Evolutionary conservation across 1,140 invertebrate genomes (phyloP).

Genomic region (Lethrus apterus): DNA sequence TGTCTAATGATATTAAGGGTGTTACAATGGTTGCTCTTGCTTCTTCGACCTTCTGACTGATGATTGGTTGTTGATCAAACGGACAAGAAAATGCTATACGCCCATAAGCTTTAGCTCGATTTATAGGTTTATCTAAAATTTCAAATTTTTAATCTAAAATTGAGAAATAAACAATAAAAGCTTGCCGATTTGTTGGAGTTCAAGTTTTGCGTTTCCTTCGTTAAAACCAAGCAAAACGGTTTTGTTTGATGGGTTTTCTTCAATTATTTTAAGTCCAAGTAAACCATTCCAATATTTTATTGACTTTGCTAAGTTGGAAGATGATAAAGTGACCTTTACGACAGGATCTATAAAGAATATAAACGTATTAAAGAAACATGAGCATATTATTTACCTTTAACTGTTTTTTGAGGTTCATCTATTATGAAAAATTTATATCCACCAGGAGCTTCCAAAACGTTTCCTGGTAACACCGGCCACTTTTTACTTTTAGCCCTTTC

Average conservation of each 20-base stretch:
- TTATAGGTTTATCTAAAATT: conserved; percentile 53
- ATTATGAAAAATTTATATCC: conserved; percentile 83
- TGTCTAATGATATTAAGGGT: conserved; percentile 82
- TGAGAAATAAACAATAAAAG: conserved; percentile 18
- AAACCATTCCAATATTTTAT: conserved; percentile 77
- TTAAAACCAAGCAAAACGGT: conserved; percentile 61
- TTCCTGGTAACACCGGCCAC: conserved; percentile 51
- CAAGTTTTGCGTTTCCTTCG: conserved; percentile 67
- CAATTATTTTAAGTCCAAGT: conserved; percentile 64
- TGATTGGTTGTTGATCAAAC: conserved; percentile 58
- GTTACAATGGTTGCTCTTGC: conserved; percentile 74
- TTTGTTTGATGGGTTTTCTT: conserved; percentile 50
- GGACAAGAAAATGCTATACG: conserved; percentile 91
- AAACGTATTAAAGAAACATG: neutral
- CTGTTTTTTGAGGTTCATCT: conserved; percentile 56
- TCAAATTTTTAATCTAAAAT: conserved; percentile 1
- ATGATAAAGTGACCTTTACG: conserved; percentile 69
- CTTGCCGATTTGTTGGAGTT: conserved; percentile 64
- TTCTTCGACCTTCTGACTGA: conserved; percentile 69
- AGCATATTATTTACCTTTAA: conserved; percentile 50
- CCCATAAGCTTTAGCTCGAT: conserved; percentile 89
- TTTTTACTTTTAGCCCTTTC: conserved; percentile 59
- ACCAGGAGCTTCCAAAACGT: conserved; percentile 70
- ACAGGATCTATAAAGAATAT: conserved; percentile 64
- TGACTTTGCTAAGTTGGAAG: conserved; percentile 69